A percentile compares a stretch with the other conserved stretches of the same genome.
These are phyloP conservation scores for Glandiceps talaboti DNA, from an alignment of 53 echinoderm and acorn worm species.

Conservation along the genomic window DNA sequence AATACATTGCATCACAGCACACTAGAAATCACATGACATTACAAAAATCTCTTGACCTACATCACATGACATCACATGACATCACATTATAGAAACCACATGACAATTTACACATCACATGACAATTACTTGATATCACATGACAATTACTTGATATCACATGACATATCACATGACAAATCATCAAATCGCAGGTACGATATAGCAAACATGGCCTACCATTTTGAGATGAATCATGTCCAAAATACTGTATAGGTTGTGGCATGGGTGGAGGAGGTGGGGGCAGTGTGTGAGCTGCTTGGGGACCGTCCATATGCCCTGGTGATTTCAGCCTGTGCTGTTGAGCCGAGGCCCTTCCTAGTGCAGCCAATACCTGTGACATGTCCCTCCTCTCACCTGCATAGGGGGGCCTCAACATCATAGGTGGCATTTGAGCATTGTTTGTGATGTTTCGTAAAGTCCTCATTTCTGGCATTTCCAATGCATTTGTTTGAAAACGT, in stretches of 20 bases:
- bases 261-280: neutral
- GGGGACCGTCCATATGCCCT: slow-evolving; percentile 14
- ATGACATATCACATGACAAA: too few relatives aligned
- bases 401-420: slow-evolving; percentile 14
- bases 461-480: slow-evolving; percentile 6
- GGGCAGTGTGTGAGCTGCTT: too few relatives aligned
- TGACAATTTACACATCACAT: too few relatives aligned
- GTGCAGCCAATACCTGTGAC: slow-evolving; percentile 65
- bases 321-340: slow-evolving; percentile 28
- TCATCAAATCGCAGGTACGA: too few relatives aligned
- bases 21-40: too few relatives aligned
- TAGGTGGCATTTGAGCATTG: slow-evolving; percentile 38
- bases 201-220: too few relatives aligned
- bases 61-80: too few relatives aligned
- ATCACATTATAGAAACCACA: too few relatives aligned
- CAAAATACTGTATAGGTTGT: slow-evolving; percentile 61
- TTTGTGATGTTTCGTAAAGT: slow-evolving; percentile 85
- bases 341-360: slow-evolving; percentile 40
- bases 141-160: too few relatives aligned
- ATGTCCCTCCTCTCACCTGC: slow-evolving; percentile 39
- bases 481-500: slow-evolving; percentile 14
- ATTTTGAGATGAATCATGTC: slow-evolving; percentile 72
- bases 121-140: too few relatives aligned
- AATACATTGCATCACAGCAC: too few relatives aligned
- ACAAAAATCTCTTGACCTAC: too few relatives aligned